These are phyloP conservation scores for Bolinopsis microptera DNA, from an alignment of 37 sponge, comb jelly and placozoan species.

Conservation along the genomic window DNA sequence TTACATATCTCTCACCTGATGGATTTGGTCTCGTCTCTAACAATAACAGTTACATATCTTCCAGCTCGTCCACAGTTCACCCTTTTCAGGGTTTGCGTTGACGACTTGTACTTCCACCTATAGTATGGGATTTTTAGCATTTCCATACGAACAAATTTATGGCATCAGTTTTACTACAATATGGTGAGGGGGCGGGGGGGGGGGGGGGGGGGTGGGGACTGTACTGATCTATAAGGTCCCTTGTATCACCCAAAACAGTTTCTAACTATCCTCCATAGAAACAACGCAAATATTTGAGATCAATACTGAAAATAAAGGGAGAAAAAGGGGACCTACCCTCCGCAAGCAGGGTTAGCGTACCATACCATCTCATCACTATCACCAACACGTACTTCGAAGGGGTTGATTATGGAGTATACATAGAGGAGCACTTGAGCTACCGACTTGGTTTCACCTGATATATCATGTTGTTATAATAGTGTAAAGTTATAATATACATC, in stretches of 20 bases:
- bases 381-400: conserved; percentile 25
- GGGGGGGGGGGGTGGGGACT: too few relatives aligned
- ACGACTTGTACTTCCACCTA: conserved; percentile 42
- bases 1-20: conserved; percentile 4
- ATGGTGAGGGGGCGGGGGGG: not conserved
- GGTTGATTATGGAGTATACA: not conserved
- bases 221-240: not conserved
- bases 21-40: conserved; percentile 14
- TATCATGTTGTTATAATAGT: not conserved
- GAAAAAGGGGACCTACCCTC: conserved; percentile 33
- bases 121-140: too few relatives aligned
- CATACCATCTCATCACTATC: not conserved
- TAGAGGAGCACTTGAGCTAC: conserved; percentile 44
- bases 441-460: not conserved
- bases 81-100: not conserved
- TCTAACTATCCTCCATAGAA: not conserved
- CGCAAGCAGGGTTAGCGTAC: conserved; percentile 46
- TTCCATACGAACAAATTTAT: too few relatives aligned
- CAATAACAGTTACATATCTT: not conserved
- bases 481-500: not conserved
- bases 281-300: too few relatives aligned
- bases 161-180: too few relatives aligned
- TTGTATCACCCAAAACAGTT: not conserved
- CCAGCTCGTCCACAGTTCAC: conserved; percentile 48
- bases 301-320: too few relatives aligned